Conservation (phyloP, 1,140 invertebrate genomes). For the Trachymyrmex cornetzi region DNA sequence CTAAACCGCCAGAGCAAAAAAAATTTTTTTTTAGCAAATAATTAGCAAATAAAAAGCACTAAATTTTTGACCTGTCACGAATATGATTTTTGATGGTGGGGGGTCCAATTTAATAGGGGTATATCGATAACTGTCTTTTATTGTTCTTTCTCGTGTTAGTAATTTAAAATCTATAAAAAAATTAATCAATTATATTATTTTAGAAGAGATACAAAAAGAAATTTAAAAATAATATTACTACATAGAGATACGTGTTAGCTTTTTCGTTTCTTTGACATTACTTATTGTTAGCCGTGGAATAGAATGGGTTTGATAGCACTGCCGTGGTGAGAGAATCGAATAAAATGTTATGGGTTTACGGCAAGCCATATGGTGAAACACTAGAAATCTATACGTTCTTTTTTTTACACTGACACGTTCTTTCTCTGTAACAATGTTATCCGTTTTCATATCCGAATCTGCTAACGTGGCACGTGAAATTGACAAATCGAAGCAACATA, state of each 20-base stretch:
- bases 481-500: not conserved
- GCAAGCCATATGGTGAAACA: constrained; percentile 34
- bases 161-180: not conserved
- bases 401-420: not conserved
- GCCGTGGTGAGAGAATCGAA: constrained; percentile 1
- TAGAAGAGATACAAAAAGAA: not conserved
- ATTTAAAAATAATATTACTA: not conserved
- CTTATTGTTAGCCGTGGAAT: not conserved
- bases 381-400: constrained; percentile 11
- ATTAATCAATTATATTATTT: not conserved
- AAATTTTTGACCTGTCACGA: too few species aligned
- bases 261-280: constrained; percentile 14
- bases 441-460: constrained; percentile 22
- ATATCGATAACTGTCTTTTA: not conserved
- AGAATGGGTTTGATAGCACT: not conserved
- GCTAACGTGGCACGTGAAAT: constrained; percentile 15
- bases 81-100: too few species aligned
- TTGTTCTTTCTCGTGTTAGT: not conserved
- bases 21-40: too few species aligned
- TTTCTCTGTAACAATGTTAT: constrained; percentile 34
- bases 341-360: constrained; percentile 40
- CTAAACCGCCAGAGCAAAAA: too few species aligned
- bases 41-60: too few species aligned
- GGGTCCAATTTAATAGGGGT: too few species aligned
- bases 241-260: not conserved